These are phyloP conservation scores for Erebia aethiops DNA, from an alignment of 2,888 invertebrate genomes.

Conservation along the genomic window DNA sequence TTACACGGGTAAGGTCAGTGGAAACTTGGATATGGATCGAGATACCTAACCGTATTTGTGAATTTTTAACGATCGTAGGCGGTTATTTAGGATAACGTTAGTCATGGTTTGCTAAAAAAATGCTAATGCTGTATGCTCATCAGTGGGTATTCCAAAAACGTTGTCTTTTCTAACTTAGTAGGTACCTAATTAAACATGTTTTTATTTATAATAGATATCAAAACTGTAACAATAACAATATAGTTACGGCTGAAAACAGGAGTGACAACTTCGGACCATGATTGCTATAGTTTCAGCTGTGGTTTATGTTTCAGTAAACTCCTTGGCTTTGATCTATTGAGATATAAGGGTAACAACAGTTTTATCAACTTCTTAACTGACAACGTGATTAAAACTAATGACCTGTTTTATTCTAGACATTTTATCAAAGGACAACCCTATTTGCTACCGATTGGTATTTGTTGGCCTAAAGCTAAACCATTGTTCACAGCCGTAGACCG, in stretches of 20 bases:
- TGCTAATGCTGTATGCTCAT: neutral
- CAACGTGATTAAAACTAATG: too few relatives aligned
- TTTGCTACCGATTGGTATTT: neutral
- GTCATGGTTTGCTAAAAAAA: neutral
- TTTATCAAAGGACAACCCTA: neutral
- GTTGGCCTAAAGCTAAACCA: too few relatives aligned
- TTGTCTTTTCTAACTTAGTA: neutral
- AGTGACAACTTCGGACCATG: neutral
- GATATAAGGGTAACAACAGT: too few relatives aligned
- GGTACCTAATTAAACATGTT: too few relatives aligned
- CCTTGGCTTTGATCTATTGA: too few relatives aligned
- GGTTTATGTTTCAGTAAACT: neutral
- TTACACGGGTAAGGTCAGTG: constrained; percentile 19
- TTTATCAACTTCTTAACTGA: too few relatives aligned
- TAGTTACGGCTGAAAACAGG: constrained; percentile 6
- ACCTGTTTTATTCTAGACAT: neutral
- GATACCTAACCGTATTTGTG: constrained; percentile 12
- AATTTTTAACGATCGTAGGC: constrained; percentile 18
- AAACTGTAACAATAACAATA: constrained; percentile 5
- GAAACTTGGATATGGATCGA: constrained; percentile 15
- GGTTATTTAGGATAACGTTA: constrained; percentile 8
- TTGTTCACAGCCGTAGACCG: too few relatives aligned
- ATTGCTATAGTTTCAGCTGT: neutral
- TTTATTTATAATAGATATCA: neutral
- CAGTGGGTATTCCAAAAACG: neutral